Percentiles rank a stretch among this genome's conserved stretches.
Evolutionary conservation across 2,888 invertebrate genomes (phyloP).

Genomic region (Ophion ventricosus): DNA sequence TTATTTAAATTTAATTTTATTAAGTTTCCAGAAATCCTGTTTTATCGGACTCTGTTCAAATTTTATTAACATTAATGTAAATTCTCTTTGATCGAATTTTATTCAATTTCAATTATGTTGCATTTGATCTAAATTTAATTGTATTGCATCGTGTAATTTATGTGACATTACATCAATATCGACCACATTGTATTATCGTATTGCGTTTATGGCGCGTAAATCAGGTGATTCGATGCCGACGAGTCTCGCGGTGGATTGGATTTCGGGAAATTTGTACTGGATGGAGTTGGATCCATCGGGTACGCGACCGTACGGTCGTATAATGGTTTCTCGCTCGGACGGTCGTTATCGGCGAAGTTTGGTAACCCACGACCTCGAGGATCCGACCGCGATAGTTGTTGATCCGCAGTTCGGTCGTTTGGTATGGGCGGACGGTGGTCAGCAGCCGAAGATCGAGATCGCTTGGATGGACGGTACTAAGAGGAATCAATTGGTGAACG

Average conservation of each 20-base stretch:
- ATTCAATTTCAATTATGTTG: background rate
- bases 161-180: background rate
- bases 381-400: constrained; percentile 94
- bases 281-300: constrained; percentile 90
- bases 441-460: constrained; percentile 95
- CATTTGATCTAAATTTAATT: background rate
- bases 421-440: constrained; percentile 97
- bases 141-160: background rate
- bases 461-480: constrained; percentile 99
- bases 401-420: constrained; percentile 94
- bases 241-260: constrained; percentile 96
- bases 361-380: constrained; percentile 91
- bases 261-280: constrained; percentile 97
- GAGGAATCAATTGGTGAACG: constrained; percentile 91
- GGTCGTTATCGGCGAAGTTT: constrained; percentile 94
- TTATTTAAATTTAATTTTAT: background rate
- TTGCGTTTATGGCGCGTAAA: background rate
- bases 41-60: background rate
- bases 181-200: background rate
- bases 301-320: constrained; percentile 89
- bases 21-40: background rate
- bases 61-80: background rate
- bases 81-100: background rate
- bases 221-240: constrained; percentile 91
- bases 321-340: constrained; percentile 95